Evolutionary conservation across 2,113 vertebrate species (phyloP), one percentile per base, ranked within the genome.

Genomic region (Dolichotis patagonum): DNA sequence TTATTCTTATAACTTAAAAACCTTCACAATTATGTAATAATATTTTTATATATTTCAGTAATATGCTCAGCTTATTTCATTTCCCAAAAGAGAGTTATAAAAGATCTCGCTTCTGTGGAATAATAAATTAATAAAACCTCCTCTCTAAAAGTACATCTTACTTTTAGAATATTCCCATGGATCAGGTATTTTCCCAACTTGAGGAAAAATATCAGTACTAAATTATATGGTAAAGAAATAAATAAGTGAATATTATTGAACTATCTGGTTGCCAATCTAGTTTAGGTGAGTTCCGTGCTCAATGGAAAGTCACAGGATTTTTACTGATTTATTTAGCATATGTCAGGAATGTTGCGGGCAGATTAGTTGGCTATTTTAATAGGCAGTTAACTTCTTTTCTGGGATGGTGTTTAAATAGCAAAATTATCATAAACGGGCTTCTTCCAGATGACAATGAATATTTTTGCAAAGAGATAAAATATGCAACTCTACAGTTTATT

Each of bases 371-470:
- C 54, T 97, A 95, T 78, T 96, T 94, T 93, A 98, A 97, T 96
- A 92, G 80, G 26, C 22, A 98, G 85, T 87, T 84, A 88, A 62
- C 69, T 69, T 92, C 88, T 56, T 96, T 96, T 35, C 81, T 94
- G n/a, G 89, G 84, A 86, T 97, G 71, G 88, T 97, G 38, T 82
- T 92, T 69, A 98, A 97, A 97, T 71, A 98, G 91, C 75, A 94
- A 32, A 97, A 89, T 81, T 98, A 98, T 98, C 98, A 97, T 97
- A 97, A 98, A 96, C 88, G 13, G 73, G 32, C 49, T 86, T 88
- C 90, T 78, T 96, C 73, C 77, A 95, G 93, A 95, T 97, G 93
- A 71, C 16, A 97, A 89, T 62, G 89, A 52, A 92, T 97, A 97
- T 96, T 96, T 92, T 96, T 84, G 54, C 22, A 96, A 94, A 78